Evolutionary conservation across 1,140 invertebrate genomes (phyloP).

Genomic region (Pogonomyrmex californicus): DNA sequence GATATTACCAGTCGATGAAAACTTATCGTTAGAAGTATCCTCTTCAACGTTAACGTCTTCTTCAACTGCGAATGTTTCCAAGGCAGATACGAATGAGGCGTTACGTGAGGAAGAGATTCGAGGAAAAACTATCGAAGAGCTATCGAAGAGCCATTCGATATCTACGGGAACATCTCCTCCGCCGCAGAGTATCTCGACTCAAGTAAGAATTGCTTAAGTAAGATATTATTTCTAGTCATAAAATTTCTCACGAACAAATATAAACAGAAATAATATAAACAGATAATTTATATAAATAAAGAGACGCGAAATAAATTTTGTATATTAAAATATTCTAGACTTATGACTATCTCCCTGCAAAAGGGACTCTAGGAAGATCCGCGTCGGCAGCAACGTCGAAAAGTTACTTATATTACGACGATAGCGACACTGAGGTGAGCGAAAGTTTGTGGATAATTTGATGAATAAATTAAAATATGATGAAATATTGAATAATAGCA

Average conservation of each 20-base stretch:
- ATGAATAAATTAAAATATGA: not conserved
- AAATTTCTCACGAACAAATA: not conserved
- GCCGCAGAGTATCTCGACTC: slow-evolving; percentile 94
- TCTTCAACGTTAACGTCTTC: not conserved
- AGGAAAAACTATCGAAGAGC: slow-evolving; percentile 39
- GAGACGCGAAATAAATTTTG: not conserved
- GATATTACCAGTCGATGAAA: not conserved
- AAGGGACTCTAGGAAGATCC: slow-evolving; percentile 70
- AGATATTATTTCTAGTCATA: not conserved
- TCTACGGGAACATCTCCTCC: slow-evolving; percentile 93
- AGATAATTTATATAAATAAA: not conserved
- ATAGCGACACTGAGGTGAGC: slow-evolving; percentile 84
- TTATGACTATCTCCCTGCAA: slow-evolving; percentile 78
- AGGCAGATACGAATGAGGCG: slow-evolving; percentile 6
- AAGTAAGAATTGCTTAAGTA: slow-evolving; percentile 88
- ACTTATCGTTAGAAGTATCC: not conserved
- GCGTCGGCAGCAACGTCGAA: slow-evolving; percentile 79
- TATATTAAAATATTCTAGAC: slow-evolving; percentile 77
- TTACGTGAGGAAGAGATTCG: slow-evolving; percentile 20
- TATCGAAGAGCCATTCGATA: slow-evolving; percentile 66
- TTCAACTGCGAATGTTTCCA: not conserved
- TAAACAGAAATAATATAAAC: not conserved
- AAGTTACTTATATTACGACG: slow-evolving; percentile 79
- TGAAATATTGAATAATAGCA: not conserved
- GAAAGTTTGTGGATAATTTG: not conserved